Base-by-base conservation (phyloP, 2,888 invertebrate genomes). In the Tanypteryx hageni region DNA sequence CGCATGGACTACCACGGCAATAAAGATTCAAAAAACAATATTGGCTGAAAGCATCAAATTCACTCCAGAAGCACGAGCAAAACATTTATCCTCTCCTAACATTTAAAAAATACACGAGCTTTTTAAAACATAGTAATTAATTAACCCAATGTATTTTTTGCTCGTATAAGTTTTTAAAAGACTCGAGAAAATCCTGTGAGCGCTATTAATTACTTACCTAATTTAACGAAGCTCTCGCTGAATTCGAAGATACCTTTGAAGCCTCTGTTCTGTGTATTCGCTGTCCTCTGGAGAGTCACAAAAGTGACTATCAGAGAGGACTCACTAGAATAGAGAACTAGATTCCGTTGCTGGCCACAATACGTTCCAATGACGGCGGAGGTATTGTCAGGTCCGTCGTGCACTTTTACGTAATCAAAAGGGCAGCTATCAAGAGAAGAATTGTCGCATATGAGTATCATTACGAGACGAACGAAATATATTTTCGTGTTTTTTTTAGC, bases 241-340 rank as follows among this genome's bases (percentile, higher is more conserved):
- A 99, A 99, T 96, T 99, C 99, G 96, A 98, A 99, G 95, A 99
- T 98, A 95, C 99, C 99, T 96, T 98, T 98, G 96, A 99, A 99
- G 95, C 99, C 99, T 95, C 99, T 97, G 96, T 99, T 99, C 96
- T 99, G 99, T 94, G 98, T 98, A 96, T 98, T 98, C 95, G 98
- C 99, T 95, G 98, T 97, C 96, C 98, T 97, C 95, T 97, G 97
- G 94, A 99, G 96, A 94, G 99, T 98, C 95, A 97, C 97, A 96
- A 99, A 99, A 94, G 98, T 97, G 95, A 99, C 98, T 95, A 98
- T 97, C 94, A 99, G 97, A 94, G 97, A 97, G 95, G 98, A 98
- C 95, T 98, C 97, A 95, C 98, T 98, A 95, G 99, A 99, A 96
- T 98, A 99, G 94, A 99, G 97, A 95, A 99, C 98, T 95, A 99